Evolutionary conservation across 2,797 vertebrate genomes (phyloP).

Genomic region (Danionella dracula): DNA sequence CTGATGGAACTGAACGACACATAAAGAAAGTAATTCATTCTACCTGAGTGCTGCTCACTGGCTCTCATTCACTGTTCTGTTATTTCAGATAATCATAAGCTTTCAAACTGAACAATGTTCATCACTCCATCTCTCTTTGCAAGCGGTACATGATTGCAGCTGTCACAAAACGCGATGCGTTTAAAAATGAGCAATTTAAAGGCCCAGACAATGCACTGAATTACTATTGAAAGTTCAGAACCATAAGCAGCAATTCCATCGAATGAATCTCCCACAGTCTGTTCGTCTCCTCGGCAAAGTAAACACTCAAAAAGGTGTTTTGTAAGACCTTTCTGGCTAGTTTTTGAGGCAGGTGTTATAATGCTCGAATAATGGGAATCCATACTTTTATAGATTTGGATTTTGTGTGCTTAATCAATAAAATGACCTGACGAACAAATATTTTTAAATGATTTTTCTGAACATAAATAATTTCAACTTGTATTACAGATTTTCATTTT

Average conservation of each 20-base stretch:
- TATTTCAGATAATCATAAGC: slow-evolving; percentile 44
- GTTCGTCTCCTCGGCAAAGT: neutral
- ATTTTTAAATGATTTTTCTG: too few relatives aligned
- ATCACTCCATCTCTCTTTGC: neutral
- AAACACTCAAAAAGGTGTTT: neutral
- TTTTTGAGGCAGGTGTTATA: too few relatives aligned
- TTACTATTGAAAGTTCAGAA: slow-evolving; percentile 17
- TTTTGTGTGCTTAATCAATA: too few relatives aligned
- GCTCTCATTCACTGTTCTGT: slow-evolving; percentile 30
- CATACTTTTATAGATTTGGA: too few relatives aligned
- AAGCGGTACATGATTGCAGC: slow-evolving; percentile 11
- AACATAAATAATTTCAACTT: too few relatives aligned
- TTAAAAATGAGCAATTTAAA: slow-evolving; percentile 9
- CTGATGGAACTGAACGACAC: slow-evolving; percentile 22
- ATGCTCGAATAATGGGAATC: too few relatives aligned
- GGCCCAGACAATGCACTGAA: neutral
- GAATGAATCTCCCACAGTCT: neutral
- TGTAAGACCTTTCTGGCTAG: too few relatives aligned
- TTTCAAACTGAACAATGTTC: slow-evolving; percentile 29
- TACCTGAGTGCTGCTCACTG: slow-evolving; percentile 17
- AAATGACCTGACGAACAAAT: too few relatives aligned
- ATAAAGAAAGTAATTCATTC: slow-evolving; percentile 28
- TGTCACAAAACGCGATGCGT: neutral
- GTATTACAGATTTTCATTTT: too few relatives aligned
- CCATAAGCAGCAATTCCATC: neutral